Base-by-base conservation (phyloP, 2,113 vertebrate species). In the Eublepharis macularius region DNA sequence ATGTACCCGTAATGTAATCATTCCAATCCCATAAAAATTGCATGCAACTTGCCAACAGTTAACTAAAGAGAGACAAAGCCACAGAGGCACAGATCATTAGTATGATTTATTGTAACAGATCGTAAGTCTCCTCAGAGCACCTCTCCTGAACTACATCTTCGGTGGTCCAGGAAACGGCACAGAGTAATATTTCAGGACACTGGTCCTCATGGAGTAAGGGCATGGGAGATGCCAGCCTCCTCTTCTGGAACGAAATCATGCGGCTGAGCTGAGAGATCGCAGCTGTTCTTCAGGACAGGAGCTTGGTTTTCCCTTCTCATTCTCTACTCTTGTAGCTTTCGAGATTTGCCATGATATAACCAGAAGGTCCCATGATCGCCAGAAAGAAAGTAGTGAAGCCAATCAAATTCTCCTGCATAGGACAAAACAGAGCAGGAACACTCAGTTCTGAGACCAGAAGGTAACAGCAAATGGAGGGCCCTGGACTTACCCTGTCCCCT, bases 311-410 rank as follows among this genome's bases (percentile, higher is more conserved):
- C 88, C 72, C 78, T 82, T 77, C 45, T 96, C 86, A 96, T 7
- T 93, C 91, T 72, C 78, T 81, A 70, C 91, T 93, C 92, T 93
- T 95, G 91, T 95, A 96, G 82, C 0, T 76, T 6, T 94, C 92
- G 86, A 96, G 45, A 51, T 96, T 80, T 6, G 90, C 54, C 66
- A 96, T 65, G 77, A 96, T 29, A 90, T 92, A 96, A 78, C 87
- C 92, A 0, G 91, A 3, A 0, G 94, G 95, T 63, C 78, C 36
- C 39, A 96, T 43, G 83, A 93, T 76, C 26, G 85, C 66, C 43
- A 93, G 0, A 74, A 94, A 88, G 73, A 93, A 91, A 65, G 87
- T 36, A 6, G 84, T 79, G 49, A 96, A 72, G 72, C 77, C 91
- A 45, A 93, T 39, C 72, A 51, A 9, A 2, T 86, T 0, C 17